phyloP scores from a whole-genome alignment of 1,140 invertebrate genomes.

The Antheraea pernyi region DNA sequence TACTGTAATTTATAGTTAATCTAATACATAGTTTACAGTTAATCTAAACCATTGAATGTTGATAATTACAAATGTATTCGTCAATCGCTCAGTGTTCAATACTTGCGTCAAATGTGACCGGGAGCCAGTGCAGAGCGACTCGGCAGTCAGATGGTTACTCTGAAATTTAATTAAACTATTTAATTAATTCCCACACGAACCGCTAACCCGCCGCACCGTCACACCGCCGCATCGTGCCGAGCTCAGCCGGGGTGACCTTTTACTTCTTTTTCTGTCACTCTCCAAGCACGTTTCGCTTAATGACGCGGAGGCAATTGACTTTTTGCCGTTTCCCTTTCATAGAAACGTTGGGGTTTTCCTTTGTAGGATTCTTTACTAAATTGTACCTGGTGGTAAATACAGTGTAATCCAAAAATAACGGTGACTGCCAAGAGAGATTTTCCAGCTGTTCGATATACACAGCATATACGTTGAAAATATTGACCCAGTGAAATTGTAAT shows the following conservation, averaged over 20 bases:
- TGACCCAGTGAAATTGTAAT: too few species aligned
- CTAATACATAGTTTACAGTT: too few species aligned
- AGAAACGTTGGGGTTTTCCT: too few species aligned
- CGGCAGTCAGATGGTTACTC: conserved; percentile 18
- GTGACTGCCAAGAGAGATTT: too few species aligned
- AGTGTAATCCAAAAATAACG: too few species aligned
- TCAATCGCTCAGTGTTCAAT: not conserved
- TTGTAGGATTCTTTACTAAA: too few species aligned
- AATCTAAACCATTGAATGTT: too few species aligned
- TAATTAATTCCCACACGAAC: conserved; percentile 32
- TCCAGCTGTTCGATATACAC: too few species aligned
- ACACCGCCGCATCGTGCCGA: not conserved
- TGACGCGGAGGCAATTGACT: not conserved
- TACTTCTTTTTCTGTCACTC: not conserved
- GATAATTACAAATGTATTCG: not conserved
- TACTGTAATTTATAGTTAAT: too few species aligned
- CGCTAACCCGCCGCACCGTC: not conserved
- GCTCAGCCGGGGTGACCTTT: not conserved
- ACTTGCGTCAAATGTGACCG: not conserved
- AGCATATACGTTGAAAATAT: too few species aligned
- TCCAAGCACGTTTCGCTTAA: not conserved
- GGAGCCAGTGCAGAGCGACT: not conserved
- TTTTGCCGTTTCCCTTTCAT: not conserved
- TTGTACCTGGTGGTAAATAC: too few species aligned
- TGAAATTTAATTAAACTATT: conserved; percentile 41